A percentile compares a stretch with the other conserved stretches of the same genome.
phyloP scores from a whole-genome alignment of 2,113 vertebrate species.

The Acanthisitta chloris region DNA sequence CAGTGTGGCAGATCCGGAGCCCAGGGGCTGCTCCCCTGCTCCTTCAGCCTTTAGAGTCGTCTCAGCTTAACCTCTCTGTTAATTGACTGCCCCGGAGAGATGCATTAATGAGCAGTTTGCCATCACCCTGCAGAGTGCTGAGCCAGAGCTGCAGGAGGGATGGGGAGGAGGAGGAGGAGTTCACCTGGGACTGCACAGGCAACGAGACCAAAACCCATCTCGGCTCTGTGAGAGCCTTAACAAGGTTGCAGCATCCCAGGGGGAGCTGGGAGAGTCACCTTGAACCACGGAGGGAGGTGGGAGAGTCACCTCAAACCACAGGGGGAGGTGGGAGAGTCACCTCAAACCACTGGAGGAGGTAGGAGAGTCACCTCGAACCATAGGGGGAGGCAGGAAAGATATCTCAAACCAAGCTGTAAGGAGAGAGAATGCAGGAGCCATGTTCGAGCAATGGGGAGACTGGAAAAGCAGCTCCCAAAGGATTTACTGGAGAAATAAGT shows the following conservation, averaged over 20 bases:
- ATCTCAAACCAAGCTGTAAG: accelerated
- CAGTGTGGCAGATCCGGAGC: accelerated
- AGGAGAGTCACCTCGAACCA: not conserved
- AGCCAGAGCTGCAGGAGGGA: not conserved
- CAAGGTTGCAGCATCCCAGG: not conserved
- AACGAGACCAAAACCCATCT: accelerated
- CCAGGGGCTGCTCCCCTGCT: not conserved
- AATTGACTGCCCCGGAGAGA: not conserved
- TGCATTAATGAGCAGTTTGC: not conserved
- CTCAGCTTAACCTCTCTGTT: not conserved
- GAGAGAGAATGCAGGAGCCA: not conserved
- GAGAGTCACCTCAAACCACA: not conserved
- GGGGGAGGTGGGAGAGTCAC: not conserved
- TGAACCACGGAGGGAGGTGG: not conserved
- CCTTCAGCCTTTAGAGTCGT: not conserved
- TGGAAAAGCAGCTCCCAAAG: not conserved
- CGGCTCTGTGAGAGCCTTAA: not conserved
- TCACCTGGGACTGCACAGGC: not conserved
- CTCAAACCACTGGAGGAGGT: not conserved
- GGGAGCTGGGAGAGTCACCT: not conserved
- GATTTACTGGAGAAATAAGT: not conserved
- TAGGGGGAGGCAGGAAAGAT: not conserved
- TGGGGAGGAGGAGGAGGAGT: not conserved
- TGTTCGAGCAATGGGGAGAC: accelerated
- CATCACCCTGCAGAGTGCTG: not conserved